These are phyloP conservation scores for Barypeithes pellucidus DNA, from an alignment of 2,888 invertebrate species.

Conservation along the genomic window DNA sequence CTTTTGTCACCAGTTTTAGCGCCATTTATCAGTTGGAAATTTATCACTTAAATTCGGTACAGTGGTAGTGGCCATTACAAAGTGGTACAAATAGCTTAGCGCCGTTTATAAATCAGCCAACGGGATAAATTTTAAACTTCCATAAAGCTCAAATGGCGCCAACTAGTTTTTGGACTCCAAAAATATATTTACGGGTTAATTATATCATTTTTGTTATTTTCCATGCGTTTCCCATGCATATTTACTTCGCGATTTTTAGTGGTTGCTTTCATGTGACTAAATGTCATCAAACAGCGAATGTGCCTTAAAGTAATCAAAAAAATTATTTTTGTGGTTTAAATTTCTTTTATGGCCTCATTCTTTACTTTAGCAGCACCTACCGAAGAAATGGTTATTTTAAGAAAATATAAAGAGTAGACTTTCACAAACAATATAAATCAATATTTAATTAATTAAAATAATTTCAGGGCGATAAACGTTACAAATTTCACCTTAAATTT, in stretches of 20 bases:
- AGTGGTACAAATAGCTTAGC: constrained; percentile 55
- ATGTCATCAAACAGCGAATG: too few relatives aligned
- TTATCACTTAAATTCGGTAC: constrained; percentile 54
- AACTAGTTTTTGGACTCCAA: constrained; percentile 53
- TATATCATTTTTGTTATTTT: constrained; percentile 48
- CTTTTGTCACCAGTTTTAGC: constrained; percentile 46
- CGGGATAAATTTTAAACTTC: constrained; percentile 55
- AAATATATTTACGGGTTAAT: constrained; percentile 53
- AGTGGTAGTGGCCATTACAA: constrained; percentile 55
- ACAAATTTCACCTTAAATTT: not conserved
- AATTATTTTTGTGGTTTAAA: too few relatives aligned
- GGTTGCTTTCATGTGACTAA: not conserved
- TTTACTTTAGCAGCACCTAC: too few relatives aligned
- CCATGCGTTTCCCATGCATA: constrained; percentile 34
- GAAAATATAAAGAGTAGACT: too few relatives aligned
- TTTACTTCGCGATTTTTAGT: not conserved
- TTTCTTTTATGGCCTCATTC: too few relatives aligned
- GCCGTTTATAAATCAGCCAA: constrained; percentile 55
- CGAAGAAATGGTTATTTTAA: too few relatives aligned
- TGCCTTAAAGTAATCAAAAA: too few relatives aligned
- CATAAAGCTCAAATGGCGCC: constrained; percentile 55
- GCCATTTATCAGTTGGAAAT: constrained; percentile 54
- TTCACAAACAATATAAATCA: not conserved
- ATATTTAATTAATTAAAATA: not conserved
- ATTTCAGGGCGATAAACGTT: not conserved